Evolutionary conservation across 2,888 invertebrate genomes (phyloP).

Genomic region (Agrotis ipsilon): DNA sequence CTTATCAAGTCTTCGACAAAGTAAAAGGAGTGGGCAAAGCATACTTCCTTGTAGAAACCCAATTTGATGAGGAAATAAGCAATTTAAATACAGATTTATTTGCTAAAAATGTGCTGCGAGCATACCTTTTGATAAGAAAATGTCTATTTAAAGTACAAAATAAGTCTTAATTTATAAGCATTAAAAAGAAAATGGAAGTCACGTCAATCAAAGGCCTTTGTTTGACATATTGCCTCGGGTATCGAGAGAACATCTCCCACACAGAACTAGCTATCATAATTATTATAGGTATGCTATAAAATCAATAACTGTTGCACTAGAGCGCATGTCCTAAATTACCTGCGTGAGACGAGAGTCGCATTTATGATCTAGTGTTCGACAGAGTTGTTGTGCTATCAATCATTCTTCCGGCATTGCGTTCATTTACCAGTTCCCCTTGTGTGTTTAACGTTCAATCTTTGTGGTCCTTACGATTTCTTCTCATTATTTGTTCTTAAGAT

Average conservation of each 20-base stretch:
- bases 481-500: neutral
- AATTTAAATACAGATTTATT: neutral
- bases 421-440: neutral
- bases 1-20: neutral
- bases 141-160: neutral
- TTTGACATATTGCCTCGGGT: conserved; percentile 13
- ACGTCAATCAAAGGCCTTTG: conserved; percentile 32
- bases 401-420: neutral
- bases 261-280: conserved; percentile 17
- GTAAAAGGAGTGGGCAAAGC: conserved; percentile 10
- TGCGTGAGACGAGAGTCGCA: conserved; percentile 27
- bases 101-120: neutral
- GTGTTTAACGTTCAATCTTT: neutral
- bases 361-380: conserved; percentile 6
- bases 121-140: neutral
- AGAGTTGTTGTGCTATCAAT: conserved; percentile 47
- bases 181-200: neutral
- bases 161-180: neutral
- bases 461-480: neutral
- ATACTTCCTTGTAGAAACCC: conserved; percentile 26
- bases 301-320: conserved; percentile 51
- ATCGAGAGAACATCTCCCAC: neutral
- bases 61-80: neutral
- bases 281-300: conserved; percentile 31
- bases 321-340: conserved; percentile 55